Base-by-base conservation (phyloP, 2,113 vertebrate genomes). In the Microcebus murinus region DNA sequence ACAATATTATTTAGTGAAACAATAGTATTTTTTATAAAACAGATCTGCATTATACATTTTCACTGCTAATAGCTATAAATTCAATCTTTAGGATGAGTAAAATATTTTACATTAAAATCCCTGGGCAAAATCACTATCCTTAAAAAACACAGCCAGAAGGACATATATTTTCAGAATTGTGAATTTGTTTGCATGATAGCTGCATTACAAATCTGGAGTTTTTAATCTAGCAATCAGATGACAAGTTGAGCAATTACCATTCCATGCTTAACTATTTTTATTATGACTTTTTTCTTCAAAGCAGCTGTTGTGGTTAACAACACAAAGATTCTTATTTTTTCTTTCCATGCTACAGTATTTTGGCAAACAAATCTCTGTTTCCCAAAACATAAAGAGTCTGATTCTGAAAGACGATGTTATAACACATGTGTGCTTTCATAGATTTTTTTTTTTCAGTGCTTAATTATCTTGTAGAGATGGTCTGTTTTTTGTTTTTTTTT, bases 201-300 rank as follows among this genome's bases (percentile, higher is more conserved):
- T 97, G 61, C 68, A 95, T 96, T 96, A 97, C 71, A 95, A 71
- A 95, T 96, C 52, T 95, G 76, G 79, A 87, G 83, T 77, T 96
- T 96, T 97, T 93, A 96, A 97, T 97, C 80, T 94, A 68, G 93
- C 89, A 90, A 96, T 97, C 96, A 97, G 76, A 93, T 96, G 96
- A 95, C 91, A 96, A 96, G 91, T 59, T 76, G 94, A 97, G 92
- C 71, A 97, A 96, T 96, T 96, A 90, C 39, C 76, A 92, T 96
- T 92, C 70, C 70, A 61, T 87, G 71, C 85, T 81, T 87, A 93
- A 95, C 94, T 86, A 95, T 97, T 97, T 97, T 94, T 96, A 94
- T 93, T 81, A 94, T 86, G 74, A 94, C 57, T 63, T 65, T 90
- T 94, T 93, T 71, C 82, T 91, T 21, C 63, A 95, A 96, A 96